These are phyloP conservation scores for Scolopax mira DNA, from an alignment of 2,113 vertebrate genomes.

Conservation along the genomic window DNA sequence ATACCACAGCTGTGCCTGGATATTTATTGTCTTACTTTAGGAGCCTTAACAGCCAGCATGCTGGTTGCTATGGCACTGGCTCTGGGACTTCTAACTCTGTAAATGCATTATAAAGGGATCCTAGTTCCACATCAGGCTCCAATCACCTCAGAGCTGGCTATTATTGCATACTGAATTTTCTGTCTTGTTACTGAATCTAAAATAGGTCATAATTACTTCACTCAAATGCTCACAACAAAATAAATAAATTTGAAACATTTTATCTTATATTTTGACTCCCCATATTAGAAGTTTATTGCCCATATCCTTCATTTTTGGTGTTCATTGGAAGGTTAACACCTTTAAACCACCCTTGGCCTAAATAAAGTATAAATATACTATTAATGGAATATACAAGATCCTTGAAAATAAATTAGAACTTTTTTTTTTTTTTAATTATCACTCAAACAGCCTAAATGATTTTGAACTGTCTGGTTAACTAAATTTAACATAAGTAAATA, in stretches of 20 bases:
- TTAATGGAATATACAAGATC: not conserved
- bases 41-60: not conserved
- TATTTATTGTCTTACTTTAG: not conserved
- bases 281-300: not conserved
- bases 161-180: not conserved
- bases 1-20: not conserved
- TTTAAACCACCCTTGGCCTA: not conserved
- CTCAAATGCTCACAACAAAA: not conserved
- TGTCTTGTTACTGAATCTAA: not conserved
- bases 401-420: not conserved
- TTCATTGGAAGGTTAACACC: not conserved
- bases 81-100: not conserved
- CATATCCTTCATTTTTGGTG: not conserved
- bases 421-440: not conserved
- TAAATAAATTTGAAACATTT: not conserved
- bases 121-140: not conserved
- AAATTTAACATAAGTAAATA: not conserved
- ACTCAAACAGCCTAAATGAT: not conserved
- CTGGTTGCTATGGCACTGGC: not conserved
- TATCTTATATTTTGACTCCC: not conserved
- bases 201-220: not conserved
- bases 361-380: not conserved
- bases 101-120: not conserved
- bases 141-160: not conserved
- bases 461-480: not conserved